phyloP scores from a whole-genome alignment of 2,888 invertebrate genomes.

The Sepiola atlantica region DNA sequence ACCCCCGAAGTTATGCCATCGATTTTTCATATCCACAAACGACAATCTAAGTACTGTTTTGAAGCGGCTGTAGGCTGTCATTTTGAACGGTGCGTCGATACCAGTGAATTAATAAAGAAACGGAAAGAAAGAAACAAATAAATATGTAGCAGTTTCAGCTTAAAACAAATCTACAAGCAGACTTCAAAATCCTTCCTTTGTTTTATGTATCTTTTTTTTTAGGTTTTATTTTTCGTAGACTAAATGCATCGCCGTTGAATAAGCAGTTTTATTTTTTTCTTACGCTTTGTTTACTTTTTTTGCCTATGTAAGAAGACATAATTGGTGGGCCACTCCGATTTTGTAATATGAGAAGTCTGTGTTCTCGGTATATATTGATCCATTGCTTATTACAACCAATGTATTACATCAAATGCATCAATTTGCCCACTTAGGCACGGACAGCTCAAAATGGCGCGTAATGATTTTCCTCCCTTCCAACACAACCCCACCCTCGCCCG shows the following conservation, averaged over 20 bases:
- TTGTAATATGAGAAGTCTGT: conserved; percentile 19
- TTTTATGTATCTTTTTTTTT: not conserved
- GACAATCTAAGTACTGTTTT: too few relatives aligned
- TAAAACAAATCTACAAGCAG: not conserved
- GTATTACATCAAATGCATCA: conserved; percentile 20
- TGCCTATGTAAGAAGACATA: not conserved
- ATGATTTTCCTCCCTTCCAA: not conserved
- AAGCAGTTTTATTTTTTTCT: not conserved
- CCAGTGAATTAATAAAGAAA: too few relatives aligned
- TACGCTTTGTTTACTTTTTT: not conserved
- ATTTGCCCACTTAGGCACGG: not conserved
- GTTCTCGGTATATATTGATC: not conserved
- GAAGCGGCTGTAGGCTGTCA: too few relatives aligned
- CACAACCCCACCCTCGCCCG: not conserved
- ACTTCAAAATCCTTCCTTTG: not conserved
- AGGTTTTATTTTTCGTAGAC: not conserved
- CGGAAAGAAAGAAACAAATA: too few relatives aligned
- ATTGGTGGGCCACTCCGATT: not conserved
- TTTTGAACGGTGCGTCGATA: too few relatives aligned
- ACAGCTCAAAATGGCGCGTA: not conserved
- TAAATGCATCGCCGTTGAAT: not conserved
- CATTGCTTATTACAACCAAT: not conserved
- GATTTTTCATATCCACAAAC: too few relatives aligned
- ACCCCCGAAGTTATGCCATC: too few relatives aligned
- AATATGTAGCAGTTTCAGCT: not conserved